A percentile compares a stretch with the other conserved stretches of the same genome.
phyloP scores from a whole-genome alignment of 37 sponge, comb jelly and placozoan genomes.

The Diacarnus erythraeanus region DNA sequence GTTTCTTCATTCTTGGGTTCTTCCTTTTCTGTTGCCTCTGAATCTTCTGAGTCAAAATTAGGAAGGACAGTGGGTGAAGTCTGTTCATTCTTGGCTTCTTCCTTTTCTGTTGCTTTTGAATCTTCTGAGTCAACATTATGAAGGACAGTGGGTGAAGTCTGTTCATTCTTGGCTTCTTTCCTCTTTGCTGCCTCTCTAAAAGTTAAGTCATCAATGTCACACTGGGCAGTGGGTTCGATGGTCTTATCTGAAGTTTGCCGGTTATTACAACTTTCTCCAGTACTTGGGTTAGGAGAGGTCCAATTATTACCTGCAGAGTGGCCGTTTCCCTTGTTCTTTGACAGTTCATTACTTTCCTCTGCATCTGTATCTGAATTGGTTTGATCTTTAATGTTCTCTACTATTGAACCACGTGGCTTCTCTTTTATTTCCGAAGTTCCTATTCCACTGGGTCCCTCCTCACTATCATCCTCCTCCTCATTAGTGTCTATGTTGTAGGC shows the following conservation, averaged over 20 bases:
- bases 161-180: background rate
- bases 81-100: background rate
- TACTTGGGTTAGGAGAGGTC: no score
- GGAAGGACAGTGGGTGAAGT: background rate
- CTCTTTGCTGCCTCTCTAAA: background rate
- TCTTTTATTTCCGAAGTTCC: background rate
- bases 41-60: background rate
- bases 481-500: slow-evolving; percentile 40
- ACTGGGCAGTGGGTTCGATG: background rate
- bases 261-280: no score
- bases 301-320: no score
- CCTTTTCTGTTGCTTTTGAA: no score
- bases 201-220: background rate
- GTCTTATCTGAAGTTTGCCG: no score
- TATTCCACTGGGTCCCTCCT: background rate
- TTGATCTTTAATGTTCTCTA: no score
- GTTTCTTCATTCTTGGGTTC: no score
- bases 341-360: no score
- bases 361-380: no score
- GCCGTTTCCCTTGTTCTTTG: no score
- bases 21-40: no score
- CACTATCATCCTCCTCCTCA: slow-evolving; percentile 1
- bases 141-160: background rate
- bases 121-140: background rate
- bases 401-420: no score